A percentile compares a stretch with the other conserved stretches of the same genome.
These are phyloP conservation scores for Manis pentadactyla DNA, from an alignment of 2,797 vertebrate genomes.

Conservation along the genomic window DNA sequence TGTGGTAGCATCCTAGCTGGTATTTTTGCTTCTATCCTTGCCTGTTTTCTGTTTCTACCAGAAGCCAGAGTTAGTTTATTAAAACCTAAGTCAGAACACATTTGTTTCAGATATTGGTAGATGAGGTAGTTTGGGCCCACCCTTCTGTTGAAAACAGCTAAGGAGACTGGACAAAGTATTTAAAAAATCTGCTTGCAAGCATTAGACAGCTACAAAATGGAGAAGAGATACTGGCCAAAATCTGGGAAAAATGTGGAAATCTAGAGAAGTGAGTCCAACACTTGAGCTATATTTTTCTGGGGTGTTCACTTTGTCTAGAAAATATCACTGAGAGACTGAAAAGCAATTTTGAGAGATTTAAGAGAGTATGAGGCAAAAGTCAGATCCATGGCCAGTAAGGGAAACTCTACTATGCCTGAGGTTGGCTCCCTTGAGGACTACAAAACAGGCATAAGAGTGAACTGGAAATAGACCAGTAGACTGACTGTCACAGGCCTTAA, in stretches of 20 bases:
- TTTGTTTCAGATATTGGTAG: background rate
- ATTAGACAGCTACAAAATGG: background rate
- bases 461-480: background rate
- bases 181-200: background rate
- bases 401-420: background rate
- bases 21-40: too few relatives aligned
- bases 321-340: background rate
- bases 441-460: background rate
- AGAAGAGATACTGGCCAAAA: background rate
- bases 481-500: background rate
- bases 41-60: too few relatives aligned
- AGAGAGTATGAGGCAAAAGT: background rate
- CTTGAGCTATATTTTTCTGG: background rate
- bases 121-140: background rate
- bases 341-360: background rate
- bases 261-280: too few relatives aligned
- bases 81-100: background rate
- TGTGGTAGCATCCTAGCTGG: too few relatives aligned
- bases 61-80: background rate
- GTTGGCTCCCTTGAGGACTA: background rate
- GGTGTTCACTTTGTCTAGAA: background rate
- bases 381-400: background rate
- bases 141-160: background rate
- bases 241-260: background rate
- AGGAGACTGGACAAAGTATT: background rate